Conservation (phyloP, 1,140 invertebrate species). For the Drosophila mauritiana region DNA sequence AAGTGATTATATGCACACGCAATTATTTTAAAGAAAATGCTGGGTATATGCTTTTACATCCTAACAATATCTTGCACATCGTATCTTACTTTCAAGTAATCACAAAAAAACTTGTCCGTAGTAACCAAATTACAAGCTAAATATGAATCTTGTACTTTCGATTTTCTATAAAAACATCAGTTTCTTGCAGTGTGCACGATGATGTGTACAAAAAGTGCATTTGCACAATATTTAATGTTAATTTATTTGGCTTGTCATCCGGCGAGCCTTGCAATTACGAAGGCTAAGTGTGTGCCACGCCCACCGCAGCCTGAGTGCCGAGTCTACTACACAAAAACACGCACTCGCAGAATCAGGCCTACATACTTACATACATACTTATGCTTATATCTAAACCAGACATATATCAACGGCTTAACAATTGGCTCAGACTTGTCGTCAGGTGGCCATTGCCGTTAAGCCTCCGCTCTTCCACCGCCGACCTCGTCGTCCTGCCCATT, state of each 20-base stretch:
- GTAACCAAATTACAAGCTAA: too few species aligned
- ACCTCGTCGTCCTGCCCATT: neutral
- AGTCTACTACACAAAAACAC: conserved; percentile 7
- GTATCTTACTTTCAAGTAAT: too few species aligned
- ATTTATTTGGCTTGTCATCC: conserved; percentile 57
- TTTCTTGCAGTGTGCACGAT: conserved; percentile 3
- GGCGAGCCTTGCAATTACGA: conserved; percentile 54
- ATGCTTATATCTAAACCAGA: neutral
- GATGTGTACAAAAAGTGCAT: neutral
- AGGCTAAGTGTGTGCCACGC: conserved; percentile 54
- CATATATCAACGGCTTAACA: conserved; percentile 81
- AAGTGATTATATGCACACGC: neutral
- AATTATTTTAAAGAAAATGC: neutral
- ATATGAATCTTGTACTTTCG: too few species aligned
- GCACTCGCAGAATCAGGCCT: conserved; percentile 15
- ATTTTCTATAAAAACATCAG: too few species aligned
- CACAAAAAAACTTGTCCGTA: too few species aligned
- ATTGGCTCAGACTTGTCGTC: conserved; percentile 77
- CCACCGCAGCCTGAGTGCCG: conserved; percentile 31
- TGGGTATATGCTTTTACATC: neutral
- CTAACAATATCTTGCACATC: too few species aligned
- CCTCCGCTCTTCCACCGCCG: conserved; percentile 3
- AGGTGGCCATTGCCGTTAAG: conserved; percentile 69
- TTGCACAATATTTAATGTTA: conserved; percentile 55
- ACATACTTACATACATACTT: neutral